Percentiles rank a stretch among this genome's conserved stretches.
These are phyloP conservation scores for Cydia pomonella DNA, from an alignment of 1,140 invertebrate species.

Conservation along the genomic window DNA sequence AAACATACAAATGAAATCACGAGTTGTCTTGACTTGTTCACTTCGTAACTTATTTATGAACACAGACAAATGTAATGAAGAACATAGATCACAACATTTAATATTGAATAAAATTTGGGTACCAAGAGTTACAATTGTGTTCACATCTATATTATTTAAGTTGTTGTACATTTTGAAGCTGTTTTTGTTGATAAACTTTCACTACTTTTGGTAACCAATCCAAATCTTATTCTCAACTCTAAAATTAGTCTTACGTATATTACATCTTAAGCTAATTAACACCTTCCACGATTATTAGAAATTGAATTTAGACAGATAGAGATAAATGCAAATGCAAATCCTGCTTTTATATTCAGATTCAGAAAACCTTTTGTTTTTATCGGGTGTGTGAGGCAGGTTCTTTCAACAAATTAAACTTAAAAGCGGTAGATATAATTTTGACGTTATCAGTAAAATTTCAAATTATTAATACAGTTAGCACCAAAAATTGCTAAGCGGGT, in stretches of 20 bases:
- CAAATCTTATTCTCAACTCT: not conserved
- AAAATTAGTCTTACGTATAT: not conserved
- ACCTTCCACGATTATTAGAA: slow-evolving; percentile 9
- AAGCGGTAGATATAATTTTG: too few species aligned
- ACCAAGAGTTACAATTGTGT: not conserved
- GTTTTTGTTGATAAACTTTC: not conserved
- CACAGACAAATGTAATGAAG: slow-evolving; percentile 32
- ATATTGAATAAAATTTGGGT: not conserved
- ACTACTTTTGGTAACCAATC: not conserved
- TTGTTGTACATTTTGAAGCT: too few species aligned
- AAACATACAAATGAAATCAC: slow-evolving; percentile 17
- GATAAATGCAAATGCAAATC: too few species aligned
- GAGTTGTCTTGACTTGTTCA: not conserved
- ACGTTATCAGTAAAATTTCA: too few species aligned
- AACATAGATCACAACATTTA: slow-evolving; percentile 25
- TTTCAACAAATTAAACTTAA: too few species aligned
- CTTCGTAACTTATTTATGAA: slow-evolving; percentile 17
- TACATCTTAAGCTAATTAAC: slow-evolving; percentile 12
- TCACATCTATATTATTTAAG: not conserved
- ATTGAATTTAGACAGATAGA: too few species aligned
- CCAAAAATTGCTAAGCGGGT: too few species aligned
- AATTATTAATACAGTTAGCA: not conserved
- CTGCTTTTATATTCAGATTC: not conserved
- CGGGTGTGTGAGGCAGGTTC: too few species aligned
- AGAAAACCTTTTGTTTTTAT: not conserved